Base-by-base conservation (phyloP, 2,888 invertebrate genomes). In the Leuctra nigra region DNA sequence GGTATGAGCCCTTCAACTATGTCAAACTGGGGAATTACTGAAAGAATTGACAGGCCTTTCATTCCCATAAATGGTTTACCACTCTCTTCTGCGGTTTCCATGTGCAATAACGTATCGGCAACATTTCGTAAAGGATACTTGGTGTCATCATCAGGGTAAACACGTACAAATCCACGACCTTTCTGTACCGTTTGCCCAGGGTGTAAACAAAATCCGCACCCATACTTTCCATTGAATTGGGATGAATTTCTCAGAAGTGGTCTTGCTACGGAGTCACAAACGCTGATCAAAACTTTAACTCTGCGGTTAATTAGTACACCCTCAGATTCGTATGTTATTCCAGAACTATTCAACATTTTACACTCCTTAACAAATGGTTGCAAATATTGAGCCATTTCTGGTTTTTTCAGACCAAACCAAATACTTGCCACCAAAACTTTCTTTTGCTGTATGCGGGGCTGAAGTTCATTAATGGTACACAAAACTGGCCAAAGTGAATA, bases 1-100 rank as follows among this genome's bases (percentile, higher is more conserved):
- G 57, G 54, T 18, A 39, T 41, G 11, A 64, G 55, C 16, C 59
- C 57, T 6, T 62, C 47, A 4, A 59, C 55, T 14, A 63, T 61
- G 53, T 64, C 50, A 52, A 63, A 64, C 18, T 39, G 13, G n/a
- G 48, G 44, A 24, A 62, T 53, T 18, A 11, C 16, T 24, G 53
- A 25, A 3, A 62, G 48, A 33, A n/a, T 7, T 6, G 59, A 33
- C 18, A 33, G 54, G 33, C 48, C 35, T 50, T 56, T 57, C 13
- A 39, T 13, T 35, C 39, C 57, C 16, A 4, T 13, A 14, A 46
- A n/a, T 2, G 23, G 6, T 2, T 18, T 23, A n/a, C n/a, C n/a
- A 11, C 24, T n/a, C n/a, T 50, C 47, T 20, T 56, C 47, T 33
- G 35, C 13, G n/a, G 16, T 9, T 29, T 9, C 22, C 48, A 55